These are phyloP conservation scores for Calliphora vicina DNA, from an alignment of 1,140 invertebrate genomes.

Conservation along the genomic window DNA sequence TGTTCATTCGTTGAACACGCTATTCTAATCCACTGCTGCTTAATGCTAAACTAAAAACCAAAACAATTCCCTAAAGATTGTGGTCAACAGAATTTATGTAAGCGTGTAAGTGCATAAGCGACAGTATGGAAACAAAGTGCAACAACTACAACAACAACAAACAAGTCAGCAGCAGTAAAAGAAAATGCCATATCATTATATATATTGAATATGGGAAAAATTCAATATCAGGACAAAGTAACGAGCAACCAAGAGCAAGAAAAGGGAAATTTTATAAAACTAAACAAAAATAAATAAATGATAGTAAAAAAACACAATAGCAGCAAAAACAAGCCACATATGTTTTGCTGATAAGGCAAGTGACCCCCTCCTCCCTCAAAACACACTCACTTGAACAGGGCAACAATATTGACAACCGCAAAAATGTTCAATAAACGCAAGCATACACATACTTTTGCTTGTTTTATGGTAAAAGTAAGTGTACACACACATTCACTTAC, in stretches of 20 bases:
- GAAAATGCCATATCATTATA: not conserved
- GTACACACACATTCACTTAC: no score
- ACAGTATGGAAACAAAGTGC: not conserved
- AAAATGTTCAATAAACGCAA: constrained; percentile 5
- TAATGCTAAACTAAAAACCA: not conserved
- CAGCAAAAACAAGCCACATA: constrained; percentile 5
- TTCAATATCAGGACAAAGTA: not conserved
- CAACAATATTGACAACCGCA: constrained; percentile 15
- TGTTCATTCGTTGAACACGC: not conserved
- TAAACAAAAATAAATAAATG: not conserved
- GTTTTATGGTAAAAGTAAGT: no score
- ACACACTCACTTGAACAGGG: not conserved
- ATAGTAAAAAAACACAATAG: not conserved
- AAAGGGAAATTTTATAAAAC: not conserved
- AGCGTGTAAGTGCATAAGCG: not conserved
- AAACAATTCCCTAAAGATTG: not conserved
- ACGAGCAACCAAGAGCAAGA: not conserved
- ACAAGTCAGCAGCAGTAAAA: no score
- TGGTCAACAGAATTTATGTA: not conserved
- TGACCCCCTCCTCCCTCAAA: no score
- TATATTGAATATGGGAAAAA: not conserved
- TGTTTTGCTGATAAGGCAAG: not conserved
- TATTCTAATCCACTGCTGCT: not conserved
- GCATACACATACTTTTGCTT: not conserved
- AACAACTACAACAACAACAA: not conserved